Evolutionary conservation across 2,797 vertebrate genomes (phyloP).

Genomic region (Prunella strophiata): DNA sequence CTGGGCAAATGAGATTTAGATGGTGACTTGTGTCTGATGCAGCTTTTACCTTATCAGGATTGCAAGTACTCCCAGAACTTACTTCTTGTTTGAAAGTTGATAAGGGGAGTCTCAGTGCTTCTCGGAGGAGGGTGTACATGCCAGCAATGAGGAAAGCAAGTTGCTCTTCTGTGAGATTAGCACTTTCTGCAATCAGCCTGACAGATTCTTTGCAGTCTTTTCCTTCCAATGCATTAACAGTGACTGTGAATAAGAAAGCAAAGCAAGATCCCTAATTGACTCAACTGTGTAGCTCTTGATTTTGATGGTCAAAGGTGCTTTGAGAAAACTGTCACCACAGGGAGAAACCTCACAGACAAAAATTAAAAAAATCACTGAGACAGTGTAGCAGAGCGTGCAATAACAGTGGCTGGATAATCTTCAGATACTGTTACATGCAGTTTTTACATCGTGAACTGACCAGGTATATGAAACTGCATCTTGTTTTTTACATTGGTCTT

Average conservation of each 20-base stretch:
- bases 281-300: neutral
- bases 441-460: neutral
- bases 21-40: accelerated
- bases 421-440: neutral
- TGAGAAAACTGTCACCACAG: neutral
- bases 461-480: neutral
- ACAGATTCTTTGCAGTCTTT: slow-evolving; percentile 82
- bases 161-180: slow-evolving; percentile 79
- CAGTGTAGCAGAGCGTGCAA: neutral
- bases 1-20: neutral
- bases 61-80: slow-evolving; percentile 17
- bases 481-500: neutral
- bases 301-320: neutral
- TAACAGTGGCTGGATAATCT: neutral
- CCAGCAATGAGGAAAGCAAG: slow-evolving; percentile 82
- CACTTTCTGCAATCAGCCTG: slow-evolving; percentile 75
- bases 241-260: slow-evolving; percentile 73
- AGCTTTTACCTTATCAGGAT: neutral
- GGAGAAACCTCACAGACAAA: neutral
- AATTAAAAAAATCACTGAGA: neutral
- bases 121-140: slow-evolving; percentile 83
- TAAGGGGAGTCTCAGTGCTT: slow-evolving; percentile 82
- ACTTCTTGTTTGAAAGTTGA: slow-evolving; percentile 85
- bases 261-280: neutral
- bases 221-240: slow-evolving; percentile 83